Percentiles rank a stretch among this genome's conserved stretches.
Evolutionary conservation across 2,888 invertebrate species (phyloP).

Genomic region (Dolichopus griseipennis): DNA sequence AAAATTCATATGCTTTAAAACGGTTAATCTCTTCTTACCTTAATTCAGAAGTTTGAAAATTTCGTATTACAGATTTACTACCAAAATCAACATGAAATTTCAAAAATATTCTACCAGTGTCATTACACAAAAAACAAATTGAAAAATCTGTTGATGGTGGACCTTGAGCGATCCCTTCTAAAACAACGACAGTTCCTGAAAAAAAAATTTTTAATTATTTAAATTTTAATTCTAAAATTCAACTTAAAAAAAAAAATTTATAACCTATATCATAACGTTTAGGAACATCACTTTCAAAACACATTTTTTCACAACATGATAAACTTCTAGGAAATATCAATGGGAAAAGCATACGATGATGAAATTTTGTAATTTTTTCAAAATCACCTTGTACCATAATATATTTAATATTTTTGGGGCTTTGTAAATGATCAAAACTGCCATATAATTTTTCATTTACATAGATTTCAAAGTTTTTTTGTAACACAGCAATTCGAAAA

Average conservation of each 20-base stretch:
- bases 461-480: conserved; percentile 41
- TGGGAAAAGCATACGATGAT: conserved; percentile 41
- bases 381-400: conserved; percentile 38
- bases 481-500: conserved; percentile 39
- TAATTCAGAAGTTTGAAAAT: conserved; percentile 36
- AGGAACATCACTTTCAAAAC: conserved; percentile 42
- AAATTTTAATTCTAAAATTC: not conserved
- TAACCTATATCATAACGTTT: conserved; percentile 37
- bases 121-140: conserved; percentile 41
- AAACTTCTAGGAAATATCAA: conserved; percentile 37
- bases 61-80: conserved; percentile 34
- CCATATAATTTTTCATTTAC: conserved; percentile 41
- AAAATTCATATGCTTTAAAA: too few species aligned
- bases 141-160: conserved; percentile 39
- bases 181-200: conserved; percentile 37
- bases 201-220: not conserved
- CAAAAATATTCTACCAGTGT: conserved; percentile 36
- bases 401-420: conserved; percentile 40
- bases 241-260: not conserved
- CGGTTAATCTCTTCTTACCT: conserved; percentile 28
- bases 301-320: conserved; percentile 35
- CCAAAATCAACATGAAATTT: conserved; percentile 39
- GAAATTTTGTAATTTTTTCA: conserved; percentile 41
- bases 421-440: conserved; percentile 37
- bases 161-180: conserved; percentile 41